These are phyloP conservation scores for Orgyia antiqua DNA, from an alignment of 2,888 invertebrate species.

Conservation along the genomic window DNA sequence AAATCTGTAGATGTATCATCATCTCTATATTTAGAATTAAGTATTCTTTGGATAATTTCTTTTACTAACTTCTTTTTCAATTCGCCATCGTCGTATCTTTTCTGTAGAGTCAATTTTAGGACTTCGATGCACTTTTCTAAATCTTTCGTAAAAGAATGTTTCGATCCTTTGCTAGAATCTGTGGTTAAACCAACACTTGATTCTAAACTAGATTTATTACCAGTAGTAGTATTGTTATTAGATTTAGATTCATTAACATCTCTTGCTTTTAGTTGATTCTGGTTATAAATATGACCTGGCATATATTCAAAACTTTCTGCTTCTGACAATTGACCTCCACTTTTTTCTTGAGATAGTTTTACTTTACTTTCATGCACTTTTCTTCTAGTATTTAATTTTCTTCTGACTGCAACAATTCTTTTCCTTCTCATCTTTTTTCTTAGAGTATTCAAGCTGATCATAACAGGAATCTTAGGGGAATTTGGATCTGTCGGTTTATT, in stretches of 20 bases:
- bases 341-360: slow-evolving; percentile 42
- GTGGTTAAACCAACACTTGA: slow-evolving; percentile 59
- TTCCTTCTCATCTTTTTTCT: slow-evolving; percentile 44
- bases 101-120: slow-evolving; percentile 77
- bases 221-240: slow-evolving; percentile 31
- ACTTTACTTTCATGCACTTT: slow-evolving; percentile 29
- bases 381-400: slow-evolving; percentile 35
- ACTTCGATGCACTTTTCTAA: slow-evolving; percentile 80
- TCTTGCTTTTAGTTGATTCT: slow-evolving; percentile 51
- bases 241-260: slow-evolving; percentile 31
- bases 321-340: slow-evolving; percentile 65
- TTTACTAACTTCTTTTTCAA: slow-evolving; percentile 81
- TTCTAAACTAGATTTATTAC: slow-evolving; percentile 66
- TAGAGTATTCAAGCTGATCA: slow-evolving; percentile 57
- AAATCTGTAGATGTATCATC: slow-evolving; percentile 73
- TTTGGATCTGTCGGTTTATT: slow-evolving; percentile 14
- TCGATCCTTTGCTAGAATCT: slow-evolving; percentile 61
- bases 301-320: slow-evolving; percentile 84
- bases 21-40: slow-evolving; percentile 78
- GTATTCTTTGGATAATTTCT: slow-evolving; percentile 80
- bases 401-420: slow-evolving; percentile 37
- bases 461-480: slow-evolving; percentile 44
- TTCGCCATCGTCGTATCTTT: slow-evolving; percentile 76
- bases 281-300: slow-evolving; percentile 78
- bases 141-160: slow-evolving; percentile 73